A percentile compares a stretch with the other conserved stretches of the same genome.
These are phyloP conservation scores for Petromus typicus DNA, from an alignment of 2,113 vertebrate species.

Conservation along the genomic window DNA sequence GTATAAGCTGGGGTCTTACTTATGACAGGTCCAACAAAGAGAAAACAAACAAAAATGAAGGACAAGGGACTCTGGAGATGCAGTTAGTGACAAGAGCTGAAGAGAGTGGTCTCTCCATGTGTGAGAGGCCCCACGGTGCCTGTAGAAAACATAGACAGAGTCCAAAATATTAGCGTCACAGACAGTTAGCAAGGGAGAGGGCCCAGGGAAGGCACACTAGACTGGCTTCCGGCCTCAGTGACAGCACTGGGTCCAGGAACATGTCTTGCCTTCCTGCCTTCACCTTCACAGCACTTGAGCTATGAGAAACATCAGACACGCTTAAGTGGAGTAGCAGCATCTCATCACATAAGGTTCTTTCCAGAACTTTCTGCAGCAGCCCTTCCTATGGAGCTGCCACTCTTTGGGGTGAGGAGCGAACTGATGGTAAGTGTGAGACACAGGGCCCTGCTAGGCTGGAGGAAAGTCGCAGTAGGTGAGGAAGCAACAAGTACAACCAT, in stretches of 20 bases:
- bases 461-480: not conserved
- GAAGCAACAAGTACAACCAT: not conserved
- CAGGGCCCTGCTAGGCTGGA: not conserved
- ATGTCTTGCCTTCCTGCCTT: not conserved
- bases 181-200: not conserved
- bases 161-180: not conserved
- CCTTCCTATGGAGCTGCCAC: not conserved
- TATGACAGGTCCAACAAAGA: not conserved
- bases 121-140: not conserved
- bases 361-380: too few species aligned
- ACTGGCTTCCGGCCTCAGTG: not conserved
- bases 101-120: not conserved
- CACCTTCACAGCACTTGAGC: not conserved
- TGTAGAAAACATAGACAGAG: not conserved
- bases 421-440: not conserved
- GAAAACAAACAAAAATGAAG: too few species aligned
- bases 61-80: not conserved
- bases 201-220: not conserved
- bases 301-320: not conserved
- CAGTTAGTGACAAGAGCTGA: not conserved
- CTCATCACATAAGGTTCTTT: not conserved
- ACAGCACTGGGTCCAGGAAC: not conserved
- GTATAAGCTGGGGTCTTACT: not conserved
- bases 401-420: not conserved
- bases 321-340: not conserved